These are phyloP conservation scores for Globia sparganii DNA, from an alignment of 2,888 invertebrate genomes.

Conservation along the genomic window DNA sequence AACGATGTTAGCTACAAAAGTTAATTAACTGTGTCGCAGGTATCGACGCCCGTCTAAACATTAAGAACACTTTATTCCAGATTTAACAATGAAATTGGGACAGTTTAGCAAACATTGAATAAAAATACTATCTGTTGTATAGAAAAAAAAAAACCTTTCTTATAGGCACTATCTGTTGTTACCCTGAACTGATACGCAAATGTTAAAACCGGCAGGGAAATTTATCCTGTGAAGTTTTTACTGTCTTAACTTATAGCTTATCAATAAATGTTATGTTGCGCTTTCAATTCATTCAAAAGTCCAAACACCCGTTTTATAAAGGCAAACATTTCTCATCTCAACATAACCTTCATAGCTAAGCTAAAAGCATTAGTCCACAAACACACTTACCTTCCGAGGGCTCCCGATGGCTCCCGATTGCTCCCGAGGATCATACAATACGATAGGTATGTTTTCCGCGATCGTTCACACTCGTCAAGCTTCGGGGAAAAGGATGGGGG, in stretches of 20 bases:
- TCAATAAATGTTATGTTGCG: not conserved
- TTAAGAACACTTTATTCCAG: too few species aligned
- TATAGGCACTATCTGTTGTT: not conserved
- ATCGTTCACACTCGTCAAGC: slow-evolving; percentile 40
- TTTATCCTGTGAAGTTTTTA: not conserved
- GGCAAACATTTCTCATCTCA: slow-evolving; percentile 8
- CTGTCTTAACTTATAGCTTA: not conserved
- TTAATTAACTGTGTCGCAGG: not conserved
- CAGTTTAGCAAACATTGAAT: not conserved
- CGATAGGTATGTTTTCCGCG: slow-evolving; percentile 28
- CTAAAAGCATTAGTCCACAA: slow-evolving; percentile 15
- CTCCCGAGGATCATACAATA: slow-evolving; percentile 7
- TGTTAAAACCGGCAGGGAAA: not conserved
- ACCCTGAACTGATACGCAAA: not conserved
- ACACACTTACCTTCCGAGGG: slow-evolving; percentile 37
- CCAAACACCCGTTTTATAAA: not conserved
- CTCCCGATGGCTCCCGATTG: not conserved
- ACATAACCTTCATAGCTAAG: slow-evolving; percentile 10
- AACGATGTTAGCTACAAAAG: not conserved
- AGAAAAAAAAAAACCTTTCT: not conserved
- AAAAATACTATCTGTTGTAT: too few species aligned
- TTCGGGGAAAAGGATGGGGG: slow-evolving; percentile 35
- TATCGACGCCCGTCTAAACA: not conserved
- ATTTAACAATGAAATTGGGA: not conserved
- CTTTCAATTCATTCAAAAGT: not conserved